Conservation (phyloP, 2,113 vertebrate species). For the Empidonax traillii region DNA sequence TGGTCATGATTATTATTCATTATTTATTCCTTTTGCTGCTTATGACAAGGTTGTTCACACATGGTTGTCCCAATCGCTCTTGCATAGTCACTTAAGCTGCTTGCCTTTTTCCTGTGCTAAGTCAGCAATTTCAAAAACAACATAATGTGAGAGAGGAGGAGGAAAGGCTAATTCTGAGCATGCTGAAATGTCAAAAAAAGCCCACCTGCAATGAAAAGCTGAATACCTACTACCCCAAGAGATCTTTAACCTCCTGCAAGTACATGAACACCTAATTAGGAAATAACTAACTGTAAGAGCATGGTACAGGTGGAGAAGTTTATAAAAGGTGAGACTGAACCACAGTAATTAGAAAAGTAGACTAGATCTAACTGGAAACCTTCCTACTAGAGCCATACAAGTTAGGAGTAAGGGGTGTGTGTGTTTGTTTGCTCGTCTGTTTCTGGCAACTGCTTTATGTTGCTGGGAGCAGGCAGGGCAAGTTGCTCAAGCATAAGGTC, state of each 20-base stretch:
- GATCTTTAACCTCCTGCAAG: not conserved
- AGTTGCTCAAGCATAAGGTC: not conserved
- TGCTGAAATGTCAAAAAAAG: not conserved
- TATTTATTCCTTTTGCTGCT: not conserved
- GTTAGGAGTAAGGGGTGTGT: not conserved
- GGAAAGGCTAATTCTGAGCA: not conserved
- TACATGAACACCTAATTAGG: not conserved
- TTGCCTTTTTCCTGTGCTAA: not conserved
- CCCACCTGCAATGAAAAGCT: not conserved
- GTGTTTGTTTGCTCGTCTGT: not conserved
- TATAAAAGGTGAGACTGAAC: not conserved
- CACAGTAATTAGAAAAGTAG: not conserved
- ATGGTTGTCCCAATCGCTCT: not conserved
- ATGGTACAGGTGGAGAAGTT: not conserved
- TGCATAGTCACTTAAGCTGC: not conserved
- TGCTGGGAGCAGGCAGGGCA: not conserved
- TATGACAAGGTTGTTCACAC: not conserved
- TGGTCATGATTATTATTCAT: not conserved
- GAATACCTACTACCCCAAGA: not conserved
- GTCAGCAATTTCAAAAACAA: not conserved
- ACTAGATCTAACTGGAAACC: not conserved
- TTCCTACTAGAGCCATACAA: not conserved
- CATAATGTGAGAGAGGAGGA: not conserved
- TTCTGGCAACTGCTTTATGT: not conserved
- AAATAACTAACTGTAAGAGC: not conserved